Evolutionary conservation across 2,797 vertebrate genomes (phyloP).

Genomic region (Rhincodon typus): DNA sequence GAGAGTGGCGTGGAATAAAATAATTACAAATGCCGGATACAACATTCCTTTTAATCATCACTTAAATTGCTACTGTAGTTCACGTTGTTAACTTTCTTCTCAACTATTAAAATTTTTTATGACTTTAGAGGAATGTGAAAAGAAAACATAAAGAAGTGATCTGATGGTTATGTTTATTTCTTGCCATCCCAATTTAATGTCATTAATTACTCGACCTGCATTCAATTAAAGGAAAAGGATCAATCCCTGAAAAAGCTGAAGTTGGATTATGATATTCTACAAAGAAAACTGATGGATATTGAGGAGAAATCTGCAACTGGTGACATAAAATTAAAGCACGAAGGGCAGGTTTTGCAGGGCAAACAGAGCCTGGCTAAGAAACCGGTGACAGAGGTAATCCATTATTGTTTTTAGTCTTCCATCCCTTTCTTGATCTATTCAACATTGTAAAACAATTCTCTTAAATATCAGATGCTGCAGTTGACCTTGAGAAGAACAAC

Average conservation of each 20-base stretch:
- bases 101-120: not conserved
- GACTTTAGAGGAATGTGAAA: not conserved
- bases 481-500: conserved; percentile 43
- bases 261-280: not conserved
- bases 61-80: not conserved
- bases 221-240: not conserved
- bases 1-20: not conserved
- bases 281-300: not conserved
- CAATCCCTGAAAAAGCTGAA: not conserved
- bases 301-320: not conserved
- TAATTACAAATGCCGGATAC: not conserved
- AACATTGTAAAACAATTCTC: conserved; percentile 13
- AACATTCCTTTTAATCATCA: not conserved
- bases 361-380: not conserved
- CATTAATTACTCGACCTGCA: not conserved
- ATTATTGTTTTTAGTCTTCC: not conserved
- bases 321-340: not conserved
- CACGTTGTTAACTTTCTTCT: not conserved
- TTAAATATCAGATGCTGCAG: conserved; percentile 16
- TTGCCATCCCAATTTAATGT: not conserved
- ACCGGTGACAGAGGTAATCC: not conserved
- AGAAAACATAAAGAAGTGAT: not conserved
- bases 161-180: too few relatives aligned
- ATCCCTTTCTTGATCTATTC: not conserved
- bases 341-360: not conserved